Evolutionary conservation across 2,797 vertebrate species (phyloP), one percentile per base, ranked within the genome.

Genomic region (Dermochelys coriacea): DNA sequence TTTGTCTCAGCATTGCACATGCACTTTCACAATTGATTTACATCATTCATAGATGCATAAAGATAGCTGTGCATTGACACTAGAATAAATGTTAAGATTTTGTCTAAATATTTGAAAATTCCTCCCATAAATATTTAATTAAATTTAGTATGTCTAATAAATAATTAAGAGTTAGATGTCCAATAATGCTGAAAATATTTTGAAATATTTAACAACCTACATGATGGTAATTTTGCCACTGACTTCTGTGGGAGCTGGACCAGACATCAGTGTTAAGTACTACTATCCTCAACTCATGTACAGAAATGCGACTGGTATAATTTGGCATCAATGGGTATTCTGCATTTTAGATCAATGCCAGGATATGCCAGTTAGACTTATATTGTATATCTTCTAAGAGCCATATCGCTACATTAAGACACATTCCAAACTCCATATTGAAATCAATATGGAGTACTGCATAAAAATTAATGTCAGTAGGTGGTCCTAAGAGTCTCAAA

Each of bases 1-100:
- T 93, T 93, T 93, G 80, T 95, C 96, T 96, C 89, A 97, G 93
- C 92, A 77, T 88, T 95, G 93, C 91, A 93, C 86, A 90, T 87
- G 79, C 80, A 86, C 25, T 0, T 50, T 51, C 85, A 78, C 84
- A 97, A 97, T 96, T 94, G 82, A 96, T 96, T 95, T 96, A 75
- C 90, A 88, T 82, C 57, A 51, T 91, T 95, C 83, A 85, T 75
- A 50, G 91, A 80, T 88, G 85, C 27, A 9, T 89, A 93, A 93
- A 95, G 89, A 89, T 86, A 49, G 49, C 51, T 54, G 93, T 90
- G 49, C 89, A 74, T 12, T 79, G 93, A 45, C 0, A 0, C 59
- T 37, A 85, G 5, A 83, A 45, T 88, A 94, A 91, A 75, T 87
- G 81, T 81, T 88, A 92, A 94, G 31, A 86, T 96, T 96, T 93